Percentiles rank a stretch among this genome's conserved stretches.
Conservation (phyloP, 2,888 invertebrate species). For the Ormia ochracea region DNA sequence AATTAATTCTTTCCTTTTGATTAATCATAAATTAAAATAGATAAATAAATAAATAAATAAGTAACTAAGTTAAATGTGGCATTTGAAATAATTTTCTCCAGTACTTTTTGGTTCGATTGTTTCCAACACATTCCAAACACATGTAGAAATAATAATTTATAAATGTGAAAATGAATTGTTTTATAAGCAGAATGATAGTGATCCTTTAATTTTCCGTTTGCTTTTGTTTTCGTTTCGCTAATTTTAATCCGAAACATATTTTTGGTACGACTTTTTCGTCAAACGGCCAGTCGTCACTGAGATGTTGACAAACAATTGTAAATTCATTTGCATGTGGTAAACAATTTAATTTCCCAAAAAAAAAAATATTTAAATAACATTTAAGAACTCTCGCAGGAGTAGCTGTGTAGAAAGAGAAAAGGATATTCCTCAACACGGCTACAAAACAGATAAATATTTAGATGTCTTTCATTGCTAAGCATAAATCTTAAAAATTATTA, state of each 20-base stretch:
- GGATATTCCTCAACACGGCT: no score
- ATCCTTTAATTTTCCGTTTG: constrained; percentile 32
- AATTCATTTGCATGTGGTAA: constrained; percentile 46
- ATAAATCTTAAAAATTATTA: no score
- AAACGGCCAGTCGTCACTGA: no score
- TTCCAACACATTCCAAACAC: constrained; percentile 51
- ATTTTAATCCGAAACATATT: constrained; percentile 52
- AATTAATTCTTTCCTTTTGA: neutral
- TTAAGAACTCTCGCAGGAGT: constrained; percentile 7
- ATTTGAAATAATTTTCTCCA: constrained; percentile 32
- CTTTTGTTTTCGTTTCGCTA: neutral
- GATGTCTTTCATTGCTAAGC: no score
- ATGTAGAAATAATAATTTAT: constrained; percentile 45
- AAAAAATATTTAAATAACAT: constrained; percentile 2
- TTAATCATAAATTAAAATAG: constrained; percentile 20
- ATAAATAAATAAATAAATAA: constrained; percentile 14
- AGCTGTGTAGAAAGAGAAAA: no score
- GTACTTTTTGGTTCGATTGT: neutral
- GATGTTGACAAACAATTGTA: constrained; percentile 9
- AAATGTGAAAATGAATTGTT: neutral
- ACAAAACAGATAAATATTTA: no score
- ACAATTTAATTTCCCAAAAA: constrained; percentile 4
- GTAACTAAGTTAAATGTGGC: constrained; percentile 28
- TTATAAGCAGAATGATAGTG: constrained; percentile 5
- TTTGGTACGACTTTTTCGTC: neutral